Base-by-base conservation (phyloP, 2,888 invertebrate species). In the Cosmia trapezina region DNA sequence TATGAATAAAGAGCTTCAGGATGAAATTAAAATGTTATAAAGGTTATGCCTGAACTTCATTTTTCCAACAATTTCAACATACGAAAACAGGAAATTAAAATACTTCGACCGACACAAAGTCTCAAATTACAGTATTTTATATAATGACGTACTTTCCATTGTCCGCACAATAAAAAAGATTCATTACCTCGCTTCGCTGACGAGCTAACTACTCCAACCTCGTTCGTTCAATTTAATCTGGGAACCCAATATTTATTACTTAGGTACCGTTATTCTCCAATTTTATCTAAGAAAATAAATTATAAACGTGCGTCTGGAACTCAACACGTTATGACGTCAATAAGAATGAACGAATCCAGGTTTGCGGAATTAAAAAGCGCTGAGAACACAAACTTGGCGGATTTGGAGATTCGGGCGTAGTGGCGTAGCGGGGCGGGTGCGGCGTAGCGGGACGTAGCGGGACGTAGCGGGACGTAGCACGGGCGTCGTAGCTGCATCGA, bases 401-500 rank as follows among this genome's bases (percentile, higher is more conserved):
- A 86, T 88, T 86, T 85, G 71, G 78, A 85, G 82, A 86, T 88
- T 90, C 87, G 88, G 89, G 88, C 88, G 89, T 89, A 88, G 87
- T 86, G 83, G 79, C 87, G 91, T 87, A 84, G 89, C 76, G 85
- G 84, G 86, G 89, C 51, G 85, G 67, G 86, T 84, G 86, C 83
- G 88, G 90, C 81, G 88, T 84, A 84, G 88, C 81, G 89, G 89
- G 89, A 87, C 88, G 91, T 89, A 84, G 88, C 81, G 89, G 89
- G 89, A 87, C 88, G 91, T 89, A 84, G 88, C 81, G 89, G 89
- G 89, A 88, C 88, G 91, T 89, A 90, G 90, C 89, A 88, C 89
- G 88, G 90, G 92, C 93, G 92, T 91, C 93, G 94, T 94, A 94
- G 97, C 97, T 97, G 96, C 96, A 97, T 97, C 97, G 97, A 97